Conservation (phyloP, 2,888 invertebrate species). For the Morpho helenor region DNA sequence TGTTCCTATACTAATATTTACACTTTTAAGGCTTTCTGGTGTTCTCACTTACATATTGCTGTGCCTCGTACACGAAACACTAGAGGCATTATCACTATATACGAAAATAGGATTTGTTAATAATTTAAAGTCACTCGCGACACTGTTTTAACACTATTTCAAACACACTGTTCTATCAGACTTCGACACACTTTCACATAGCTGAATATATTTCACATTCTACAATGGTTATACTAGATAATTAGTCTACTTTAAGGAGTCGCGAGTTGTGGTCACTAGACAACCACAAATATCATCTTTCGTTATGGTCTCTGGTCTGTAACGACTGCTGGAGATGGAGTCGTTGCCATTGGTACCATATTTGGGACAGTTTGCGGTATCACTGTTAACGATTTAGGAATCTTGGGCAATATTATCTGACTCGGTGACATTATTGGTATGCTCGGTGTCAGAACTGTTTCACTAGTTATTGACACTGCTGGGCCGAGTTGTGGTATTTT, state of each 20-base stretch:
- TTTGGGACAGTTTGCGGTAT: conserved; percentile 80
- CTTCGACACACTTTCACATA: conserved; percentile 8
- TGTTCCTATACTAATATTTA: conserved; percentile 62
- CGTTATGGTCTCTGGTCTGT: conserved; percentile 58
- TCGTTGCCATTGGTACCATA: conserved; percentile 26
- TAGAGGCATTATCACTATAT: conserved; percentile 32
- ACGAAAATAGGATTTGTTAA: conserved; percentile 36
- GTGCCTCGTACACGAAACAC: conserved; percentile 26
- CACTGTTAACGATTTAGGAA: conserved; percentile 89
- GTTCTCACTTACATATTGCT: conserved; percentile 49
- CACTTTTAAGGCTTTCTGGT: conserved; percentile 72
- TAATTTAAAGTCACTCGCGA: conserved; percentile 33
- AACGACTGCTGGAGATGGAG: conserved; percentile 9
- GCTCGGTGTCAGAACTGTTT: conserved; percentile 41
- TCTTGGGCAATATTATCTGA: conserved; percentile 83
- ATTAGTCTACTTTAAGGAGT: conserved; percentile 18
- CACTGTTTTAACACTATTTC: conserved; percentile 16
- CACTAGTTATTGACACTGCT: conserved; percentile 54
- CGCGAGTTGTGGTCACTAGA: conserved; percentile 44
- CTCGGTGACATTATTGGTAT: conserved; percentile 44
- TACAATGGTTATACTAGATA: conserved; percentile 15
- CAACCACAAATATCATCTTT: conserved; percentile 53
- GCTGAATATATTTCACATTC: conserved; percentile 18
- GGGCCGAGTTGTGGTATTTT: conserved; percentile 57
- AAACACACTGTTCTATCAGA: conserved; percentile 24